These are phyloP conservation scores for Acrocephalus kingi DNA, from an alignment of 2,113 vertebrate species.

Conservation along the genomic window DNA sequence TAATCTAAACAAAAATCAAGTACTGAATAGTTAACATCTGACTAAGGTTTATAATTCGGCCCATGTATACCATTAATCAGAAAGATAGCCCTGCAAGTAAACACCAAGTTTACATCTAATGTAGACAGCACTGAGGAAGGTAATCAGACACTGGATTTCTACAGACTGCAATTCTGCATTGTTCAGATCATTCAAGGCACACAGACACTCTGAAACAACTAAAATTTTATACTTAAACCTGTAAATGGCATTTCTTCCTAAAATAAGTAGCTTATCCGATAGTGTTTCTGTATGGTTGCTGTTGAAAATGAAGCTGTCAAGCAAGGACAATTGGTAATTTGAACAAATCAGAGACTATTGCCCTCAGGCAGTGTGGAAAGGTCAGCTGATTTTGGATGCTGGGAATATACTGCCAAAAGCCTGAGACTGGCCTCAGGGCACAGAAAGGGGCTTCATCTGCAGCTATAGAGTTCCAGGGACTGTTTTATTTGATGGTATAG, in stretches of 20 bases:
- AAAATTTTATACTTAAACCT: neutral
- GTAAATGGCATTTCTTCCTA: neutral
- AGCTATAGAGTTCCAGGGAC: neutral
- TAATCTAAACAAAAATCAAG: neutral
- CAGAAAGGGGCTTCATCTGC: neutral
- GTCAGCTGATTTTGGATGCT: neutral
- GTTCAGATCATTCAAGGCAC: neutral
- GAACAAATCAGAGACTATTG: neutral
- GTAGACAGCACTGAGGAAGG: neutral
- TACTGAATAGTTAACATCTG: neutral
- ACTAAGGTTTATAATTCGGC: neutral
- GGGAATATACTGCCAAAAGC: neutral
- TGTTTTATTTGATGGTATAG: neutral
- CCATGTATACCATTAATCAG: neutral
- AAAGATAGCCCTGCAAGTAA: neutral
- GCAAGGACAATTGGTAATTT: neutral
- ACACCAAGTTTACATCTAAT: neutral
- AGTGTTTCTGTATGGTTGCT: neutral
- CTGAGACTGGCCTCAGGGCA: neutral
- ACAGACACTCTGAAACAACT: neutral
- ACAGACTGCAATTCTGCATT: accelerated
- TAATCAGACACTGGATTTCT: neutral
- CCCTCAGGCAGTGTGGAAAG: neutral
- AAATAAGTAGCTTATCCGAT: neutral
- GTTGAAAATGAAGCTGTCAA: neutral